phyloP scores from a whole-genome alignment of 1,140 invertebrate species.

The Leptinotarsa lineolata region DNA sequence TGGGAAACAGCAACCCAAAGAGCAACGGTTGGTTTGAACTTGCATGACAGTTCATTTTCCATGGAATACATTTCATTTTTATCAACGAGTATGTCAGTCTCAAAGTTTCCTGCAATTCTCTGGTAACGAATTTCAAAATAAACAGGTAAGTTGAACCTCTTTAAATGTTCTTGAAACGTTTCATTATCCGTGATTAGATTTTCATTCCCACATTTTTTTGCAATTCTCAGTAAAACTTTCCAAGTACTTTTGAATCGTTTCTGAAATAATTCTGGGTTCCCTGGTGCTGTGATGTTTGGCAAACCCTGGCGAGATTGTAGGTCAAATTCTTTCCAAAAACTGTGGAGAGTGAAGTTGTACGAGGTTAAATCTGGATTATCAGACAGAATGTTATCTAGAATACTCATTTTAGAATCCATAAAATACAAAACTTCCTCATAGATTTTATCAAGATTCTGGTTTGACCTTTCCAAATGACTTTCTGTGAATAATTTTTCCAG shows the following conservation, averaged over 20 bases:
- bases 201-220: slow-evolving; percentile 67
- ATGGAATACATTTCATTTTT: slow-evolving; percentile 30
- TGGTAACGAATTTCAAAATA: slow-evolving; percentile 95
- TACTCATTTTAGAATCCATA: slow-evolving; percentile 67
- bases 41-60: slow-evolving; percentile 40
- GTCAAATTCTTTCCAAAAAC: slow-evolving; percentile 87
- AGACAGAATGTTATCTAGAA: slow-evolving; percentile 65
- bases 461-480: slow-evolving; percentile 64
- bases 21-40: slow-evolving; percentile 40
- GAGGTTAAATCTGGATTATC: slow-evolving; percentile 61
- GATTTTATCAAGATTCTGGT: slow-evolving; percentile 74
- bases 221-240: slow-evolving; percentile 78
- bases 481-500: slow-evolving; percentile 78
- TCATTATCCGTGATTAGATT: slow-evolving; percentile 56
- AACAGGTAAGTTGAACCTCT: slow-evolving; percentile 91
- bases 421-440: slow-evolving; percentile 76
- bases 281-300: slow-evolving; percentile 85
- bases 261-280: slow-evolving; percentile 88
- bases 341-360: slow-evolving; percentile 86
- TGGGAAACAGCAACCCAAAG: slow-evolving; percentile 41
- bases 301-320: slow-evolving; percentile 75
- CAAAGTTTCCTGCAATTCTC: slow-evolving; percentile 72
- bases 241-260: slow-evolving; percentile 80
- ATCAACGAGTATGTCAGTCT: slow-evolving; percentile 37
- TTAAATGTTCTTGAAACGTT: slow-evolving; percentile 65